Base-by-base conservation (phyloP, 2,113 vertebrate genomes). In the Phalacrocorax carbo region DNA sequence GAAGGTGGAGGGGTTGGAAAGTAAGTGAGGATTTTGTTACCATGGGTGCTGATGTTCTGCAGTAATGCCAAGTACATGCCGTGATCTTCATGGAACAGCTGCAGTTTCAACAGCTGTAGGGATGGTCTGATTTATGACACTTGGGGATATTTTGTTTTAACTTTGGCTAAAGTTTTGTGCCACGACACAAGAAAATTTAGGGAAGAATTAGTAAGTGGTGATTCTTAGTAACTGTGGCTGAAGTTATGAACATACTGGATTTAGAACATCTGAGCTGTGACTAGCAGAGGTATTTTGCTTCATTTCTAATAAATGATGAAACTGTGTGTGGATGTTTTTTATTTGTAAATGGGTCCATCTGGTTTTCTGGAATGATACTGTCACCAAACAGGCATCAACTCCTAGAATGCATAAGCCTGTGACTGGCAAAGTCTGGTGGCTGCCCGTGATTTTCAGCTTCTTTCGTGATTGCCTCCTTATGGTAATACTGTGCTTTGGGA, bases 51-150 rank as follows among this genome's bases (percentile, higher is more conserved):
- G 57, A 77, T 46, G 42, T 69, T 77, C 29, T 88, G 34, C 78
- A 48, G 27, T 44, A 80, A 71, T 88, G 54, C 92, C 80, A 60
- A 96, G 92, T 84, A 90, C 84, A 44, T 54, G 42, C 40, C 85
- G 86, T 91, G 18, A 72, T 62, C 68, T 44, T 76, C 9, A 11
- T 32, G 61, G 30, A 90, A 65, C 90, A 95, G 92, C 95, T 96
- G 95, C 68, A 86, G 8, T 88, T 90, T 88, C 85, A 83, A 60
- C 82, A 96, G 88, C 94, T 94, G 77, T 49, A 84, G 60, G 23
- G 44, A 92, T 57, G 38, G 23, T 73, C 71, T 42, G 46, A 52
- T 88, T 86, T 73, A 38, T 58, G 52, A 82, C 78, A 46, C 32
- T 95, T 89, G 73, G 29, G 52, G 69, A 57, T 64, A 38, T 42